Evolutionary conservation across 2,113 vertebrate genomes (phyloP), one percentile per base, ranked within the genome.

Genomic region (Cynopterus brachyotis): DNA sequence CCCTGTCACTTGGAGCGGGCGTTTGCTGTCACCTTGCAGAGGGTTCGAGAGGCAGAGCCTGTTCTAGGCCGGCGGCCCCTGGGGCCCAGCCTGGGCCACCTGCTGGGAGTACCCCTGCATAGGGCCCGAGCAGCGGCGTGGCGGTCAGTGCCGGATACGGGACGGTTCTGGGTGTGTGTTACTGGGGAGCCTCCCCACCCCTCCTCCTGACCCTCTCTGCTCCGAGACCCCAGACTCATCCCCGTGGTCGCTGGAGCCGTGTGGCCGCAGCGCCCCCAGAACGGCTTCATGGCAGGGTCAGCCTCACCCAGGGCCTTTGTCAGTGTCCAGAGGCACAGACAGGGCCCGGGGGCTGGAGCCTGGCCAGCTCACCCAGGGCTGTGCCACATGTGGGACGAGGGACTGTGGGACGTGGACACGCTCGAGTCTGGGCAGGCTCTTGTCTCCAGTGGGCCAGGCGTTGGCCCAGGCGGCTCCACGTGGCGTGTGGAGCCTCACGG

Each of bases 361-460:
- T 35, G 17, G 67, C 32, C 53, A 0, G 0, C 12, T 55, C 13
- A 7, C 22, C 30, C 78, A 24, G 40, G 32, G 40, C 79, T 2
- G 10, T 22, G 12, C 57, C n/a, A 6, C 30, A 15, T 16, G 13
- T 35, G 20, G 30, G 24, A 73, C 47, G 47, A 47, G 47, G 47
- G 47, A 15, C 15, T 13, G 12, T 47, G 47, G 50, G 50, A 30
- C 0, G 0, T 6, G 40, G 10, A 47, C 37, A 15, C 5, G 1
- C 3, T 0, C 11, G 1, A 47, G 81, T 62, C 53, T 35, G 32
- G 45, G 72, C 2, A 16, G 84, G 40, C 15, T 22, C 60, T 67
- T 35, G 35, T 67, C 40, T 91, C n/a, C 28, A 11, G 6, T 9
- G 16, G 53, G 57, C 40, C 55, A 32, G 17, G 10, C 2, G 0